Base-by-base conservation (phyloP, 2,888 invertebrate genomes). In the Dynastes tityus region DNA sequence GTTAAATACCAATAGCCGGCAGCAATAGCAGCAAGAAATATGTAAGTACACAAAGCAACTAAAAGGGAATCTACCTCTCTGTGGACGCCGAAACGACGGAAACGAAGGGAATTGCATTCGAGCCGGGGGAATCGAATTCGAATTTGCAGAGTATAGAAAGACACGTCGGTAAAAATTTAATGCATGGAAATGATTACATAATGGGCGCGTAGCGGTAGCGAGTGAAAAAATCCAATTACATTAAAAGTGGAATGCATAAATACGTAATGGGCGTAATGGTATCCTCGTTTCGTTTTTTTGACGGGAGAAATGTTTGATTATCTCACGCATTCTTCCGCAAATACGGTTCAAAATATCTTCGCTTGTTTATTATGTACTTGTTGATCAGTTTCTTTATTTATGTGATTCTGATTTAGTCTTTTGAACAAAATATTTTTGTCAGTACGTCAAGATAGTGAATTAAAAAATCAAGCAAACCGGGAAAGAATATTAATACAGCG, bases 191-290 rank as follows among this genome's bases (percentile, higher is more conserved):
- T 73, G 40, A 73, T 73, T 58, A 73, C 73, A 22, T 73, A 73
- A 58, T 73, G 58, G 58, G 1, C 16, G 5, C 37, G 73, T 13
- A 40, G 37, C 40, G 27, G 40, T 58, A 61, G 58, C 9, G 73
- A 22, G 37, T 16, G 58, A 58, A 73, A 40, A 61, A 73, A 73
- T 73, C 73, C 73, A 73, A 73, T 73, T 73, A 73, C 73, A 58
- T 58, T 73, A 73, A 58, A 73, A 73, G 16, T 9, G 73, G 37
- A 73, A 58, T 73, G 58, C 55, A 37, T 58, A 58, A 73, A 55
- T 73, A 58, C 22, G 58, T 37, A 73, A 73, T 27, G 73, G 58
- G 22, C 32, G 55, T 71, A 55, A 58, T 58, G 73, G 73, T 73
- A 53, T 58, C 51, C 11, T 58, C 5, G 40, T 16, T 73, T 58